phyloP scores from a whole-genome alignment of 2,113 vertebrate species.

The Peromyscus californicus region DNA sequence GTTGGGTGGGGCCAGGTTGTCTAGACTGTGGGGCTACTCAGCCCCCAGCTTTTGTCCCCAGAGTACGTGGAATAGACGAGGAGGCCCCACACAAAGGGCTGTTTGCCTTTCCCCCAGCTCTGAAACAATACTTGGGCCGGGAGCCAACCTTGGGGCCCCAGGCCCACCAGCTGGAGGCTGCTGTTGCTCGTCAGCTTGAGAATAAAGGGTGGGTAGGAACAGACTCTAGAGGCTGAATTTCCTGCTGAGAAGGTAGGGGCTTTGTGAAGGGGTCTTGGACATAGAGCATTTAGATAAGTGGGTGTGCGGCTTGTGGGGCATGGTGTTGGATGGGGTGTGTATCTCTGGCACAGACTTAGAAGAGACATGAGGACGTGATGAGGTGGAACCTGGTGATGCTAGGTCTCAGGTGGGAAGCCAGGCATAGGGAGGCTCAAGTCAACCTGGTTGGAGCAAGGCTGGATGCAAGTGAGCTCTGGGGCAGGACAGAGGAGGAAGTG shows the following conservation, averaged over 20 bases:
- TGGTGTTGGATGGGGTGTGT: no score
- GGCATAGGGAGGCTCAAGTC: background rate
- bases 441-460: no score
- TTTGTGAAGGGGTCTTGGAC: fast-evolving
- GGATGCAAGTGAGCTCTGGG: background rate
- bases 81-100: background rate
- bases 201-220: fast-evolving
- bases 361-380: fast-evolving
- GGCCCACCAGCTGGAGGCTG: background rate
- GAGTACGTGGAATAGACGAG: background rate
- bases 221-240: background rate
- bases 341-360: background rate
- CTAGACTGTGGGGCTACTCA: background rate
- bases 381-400: fast-evolving
- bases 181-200: fast-evolving
- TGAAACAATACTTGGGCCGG: background rate
- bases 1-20: background rate
- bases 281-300: fast-evolving
- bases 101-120: background rate
- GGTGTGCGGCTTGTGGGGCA: fast-evolving
- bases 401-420: background rate
- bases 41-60: slow-evolving; percentile 12
- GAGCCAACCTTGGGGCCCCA: background rate
- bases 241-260: fast-evolving
- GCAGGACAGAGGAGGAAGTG: fast-evolving